Evolutionary conservation across 2,113 vertebrate species (phyloP).

Genomic region (Melanostigma gelatinosum): DNA sequence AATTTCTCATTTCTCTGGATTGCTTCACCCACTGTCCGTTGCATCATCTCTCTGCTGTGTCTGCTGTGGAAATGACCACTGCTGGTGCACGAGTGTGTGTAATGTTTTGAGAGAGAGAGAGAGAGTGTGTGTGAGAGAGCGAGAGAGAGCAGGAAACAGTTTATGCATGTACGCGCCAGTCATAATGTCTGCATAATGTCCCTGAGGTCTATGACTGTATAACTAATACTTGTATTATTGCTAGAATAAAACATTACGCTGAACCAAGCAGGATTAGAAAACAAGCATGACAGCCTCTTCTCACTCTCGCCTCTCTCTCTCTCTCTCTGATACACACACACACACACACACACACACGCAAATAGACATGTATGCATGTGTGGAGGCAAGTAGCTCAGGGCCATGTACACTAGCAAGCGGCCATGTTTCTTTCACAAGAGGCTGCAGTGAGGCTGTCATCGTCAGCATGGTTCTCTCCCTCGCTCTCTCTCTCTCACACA

Average conservation of each 20-base stretch:
- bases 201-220: slow-evolving; percentile 63
- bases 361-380: slow-evolving; percentile 46
- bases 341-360: slow-evolving; percentile 31
- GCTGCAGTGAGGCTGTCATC: slow-evolving; percentile 65
- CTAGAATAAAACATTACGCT: slow-evolving; percentile 70
- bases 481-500: slow-evolving; percentile 13
- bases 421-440: slow-evolving; percentile 77
- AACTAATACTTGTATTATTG: slow-evolving; percentile 75
- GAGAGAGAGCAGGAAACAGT: slow-evolving; percentile 20
- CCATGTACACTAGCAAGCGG: slow-evolving; percentile 76
- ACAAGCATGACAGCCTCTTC: slow-evolving; percentile 70
- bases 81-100: slow-evolving; percentile 20
- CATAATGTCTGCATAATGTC: slow-evolving; percentile 64
- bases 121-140: not conserved
- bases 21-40: slow-evolving; percentile 50
- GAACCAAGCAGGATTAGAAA: slow-evolving; percentile 71
- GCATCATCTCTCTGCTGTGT: slow-evolving; percentile 45
- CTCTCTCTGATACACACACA: slow-evolving; percentile 29
- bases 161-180: slow-evolving; percentile 49
- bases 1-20: slow-evolving; percentile 48
- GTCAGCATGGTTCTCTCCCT: slow-evolving; percentile 54
- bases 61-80: slow-evolving; percentile 48
- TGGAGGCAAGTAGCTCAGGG: slow-evolving; percentile 72
- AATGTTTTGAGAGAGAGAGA: not conserved
- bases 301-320: slow-evolving; percentile 27